Evolutionary conservation across 2,797 vertebrate genomes (phyloP), one percentile per base, ranked within the genome.

Genomic region (Parauchenoglanis ngamensis): DNA sequence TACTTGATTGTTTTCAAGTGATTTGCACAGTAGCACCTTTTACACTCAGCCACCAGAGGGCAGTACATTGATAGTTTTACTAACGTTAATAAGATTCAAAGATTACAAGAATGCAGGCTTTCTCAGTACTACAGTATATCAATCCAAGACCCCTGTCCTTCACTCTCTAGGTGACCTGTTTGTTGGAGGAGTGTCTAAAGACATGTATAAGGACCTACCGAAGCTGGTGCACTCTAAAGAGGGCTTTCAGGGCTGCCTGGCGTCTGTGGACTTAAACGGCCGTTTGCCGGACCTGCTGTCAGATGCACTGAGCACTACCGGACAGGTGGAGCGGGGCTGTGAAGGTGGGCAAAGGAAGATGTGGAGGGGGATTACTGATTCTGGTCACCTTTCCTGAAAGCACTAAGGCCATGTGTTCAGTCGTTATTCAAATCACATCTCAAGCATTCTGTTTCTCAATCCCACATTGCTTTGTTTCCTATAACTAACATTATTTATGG

Each of bases 271-370:
- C 92, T 94, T 99, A 87, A 99, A 99, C 1, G 98, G 98, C 88
- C 96, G 98, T 0, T 97, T 99, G 84, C 98, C 98, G 15, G 98
- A 99, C 93, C 96, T 99, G 89, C 96, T 98, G 93, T 97, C 98
- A 6, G 98, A 99, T 91, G 98, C 98, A 77, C 94, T 99, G 91
- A 96, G 96, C 92, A 98, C 97, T 89, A 95, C 96, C 54, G 98
- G 98, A 81, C 98, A 99, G 92, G 98, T 99, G 91, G 98, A 99
- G 93, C 96, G 98, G 94, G 98, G 98, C 93, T 99, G 98, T 90
- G 98, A 99, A 99, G 98, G 98, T 99, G 93, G 93, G 94, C 31
- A 49, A 79, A 84, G 49, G 52, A 86, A 79, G 46, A 59, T 89
- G 21, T 54, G 76, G 35, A 84, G 28, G 28, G 0, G 21, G 46